Evolutionary conservation across 2,888 invertebrate species (phyloP), one percentile per base, ranked within the genome.

Genomic region (Lomographa bimaculata): DNA sequence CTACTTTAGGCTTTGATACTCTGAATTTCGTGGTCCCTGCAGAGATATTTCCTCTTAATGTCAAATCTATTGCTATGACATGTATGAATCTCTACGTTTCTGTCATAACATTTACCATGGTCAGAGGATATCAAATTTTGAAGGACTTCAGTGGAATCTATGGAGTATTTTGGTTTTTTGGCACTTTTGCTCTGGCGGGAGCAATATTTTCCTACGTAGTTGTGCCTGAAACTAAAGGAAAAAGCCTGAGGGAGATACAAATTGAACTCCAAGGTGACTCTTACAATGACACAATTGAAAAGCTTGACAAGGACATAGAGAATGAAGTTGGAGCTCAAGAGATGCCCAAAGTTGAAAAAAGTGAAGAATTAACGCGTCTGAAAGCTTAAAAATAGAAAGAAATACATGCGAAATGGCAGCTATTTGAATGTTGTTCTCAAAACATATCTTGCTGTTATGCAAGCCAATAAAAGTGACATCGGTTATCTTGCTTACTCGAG

Each of bases 201-300:
- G 71, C 84, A 0, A 26, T 79, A 2, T 91, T 90, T 46, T 79
- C 90, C 1, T 57, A 68, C 16, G 57, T 78, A 4, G 35, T 74
- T 27, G 85, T 91, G 0, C 91, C 91, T 1, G 92, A 92, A 64
- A 91, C 91, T 0, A 91, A 85, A 54, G 90, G 90, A 0, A 91
- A 91, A 52, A 90, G 90, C 20, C 72, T 91, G 21, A 63, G 83
- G 9, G 90, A 91, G 36, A 91, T 92, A 41, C 90, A 91, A 55
- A 72, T 84, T 7, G 71, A 89, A 14, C 55, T 92, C 1, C 84
- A 89, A 49, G 82, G 84, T 5, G 54, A 59, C 7, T 26, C 53
- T 1, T 66, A 67, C 32, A 61, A 61, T 27, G 54, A 44, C 7
- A 34, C 34, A 1, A 56, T 52, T 16, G 53, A 48, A 5, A 57